A percentile compares a stretch with the other conserved stretches of the same genome.
phyloP scores from a whole-genome alignment of 2,797 vertebrate species.

The Arnoldichthys spilopterus region DNA sequence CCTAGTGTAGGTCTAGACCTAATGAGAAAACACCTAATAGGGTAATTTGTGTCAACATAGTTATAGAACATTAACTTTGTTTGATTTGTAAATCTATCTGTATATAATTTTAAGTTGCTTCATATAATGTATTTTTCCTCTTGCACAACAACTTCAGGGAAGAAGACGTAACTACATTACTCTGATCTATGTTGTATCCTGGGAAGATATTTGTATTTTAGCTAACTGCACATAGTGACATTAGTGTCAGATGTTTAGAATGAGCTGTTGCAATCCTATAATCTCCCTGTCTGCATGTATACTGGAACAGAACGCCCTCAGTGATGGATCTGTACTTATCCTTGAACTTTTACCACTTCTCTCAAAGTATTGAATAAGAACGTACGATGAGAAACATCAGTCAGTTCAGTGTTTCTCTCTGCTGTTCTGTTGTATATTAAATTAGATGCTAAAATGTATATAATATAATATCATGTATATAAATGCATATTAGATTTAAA shows the following conservation, averaged over 20 bases:
- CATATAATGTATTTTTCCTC: not conserved
- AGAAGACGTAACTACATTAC: not conserved
- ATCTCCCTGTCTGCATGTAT: slow-evolving; percentile 21
- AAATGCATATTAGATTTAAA: too few species aligned
- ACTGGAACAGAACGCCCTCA: not conserved
- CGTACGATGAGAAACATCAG: too few species aligned
- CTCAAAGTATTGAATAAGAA: too few species aligned
- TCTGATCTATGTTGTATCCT: too few species aligned
- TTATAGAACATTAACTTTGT: not conserved
- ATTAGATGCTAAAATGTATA: not conserved
- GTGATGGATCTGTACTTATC: not conserved
- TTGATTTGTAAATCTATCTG: too few species aligned
- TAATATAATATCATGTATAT: not conserved
- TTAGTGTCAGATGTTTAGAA: not conserved
- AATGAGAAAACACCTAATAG: too few species aligned
- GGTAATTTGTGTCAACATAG: not conserved
- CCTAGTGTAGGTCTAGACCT: not conserved
- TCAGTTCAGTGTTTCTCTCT: too few species aligned
- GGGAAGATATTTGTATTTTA: too few species aligned
- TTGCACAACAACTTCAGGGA: not conserved
- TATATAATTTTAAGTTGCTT: not conserved
- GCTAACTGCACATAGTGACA: not conserved
- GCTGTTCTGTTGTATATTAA: not conserved
- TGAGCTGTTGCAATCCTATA: slow-evolving; percentile 17
- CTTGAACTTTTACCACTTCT: not conserved